Evolutionary conservation across 2,888 invertebrate genomes (phyloP), one percentile per base, ranked within the genome.

Genomic region (Lycaena phlaeas): DNA sequence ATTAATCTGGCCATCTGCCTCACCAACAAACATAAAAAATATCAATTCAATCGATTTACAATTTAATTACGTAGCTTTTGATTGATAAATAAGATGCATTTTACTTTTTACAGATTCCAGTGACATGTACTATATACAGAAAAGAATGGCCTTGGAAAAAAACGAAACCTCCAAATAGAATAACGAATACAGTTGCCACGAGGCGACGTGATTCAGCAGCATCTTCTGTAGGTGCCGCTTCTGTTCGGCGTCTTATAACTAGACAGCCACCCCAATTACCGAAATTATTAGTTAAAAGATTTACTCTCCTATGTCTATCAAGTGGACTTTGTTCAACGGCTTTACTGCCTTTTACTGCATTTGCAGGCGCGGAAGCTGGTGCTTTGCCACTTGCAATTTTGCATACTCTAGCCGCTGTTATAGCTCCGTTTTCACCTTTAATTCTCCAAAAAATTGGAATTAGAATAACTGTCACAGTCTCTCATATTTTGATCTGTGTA

Each of bases 161-260:
- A 46, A 64, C 66, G 40, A 76, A 73, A 50, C 54, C 60, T 10
- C 64, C 69, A 1, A 52, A 55, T 7, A 59, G 68, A 39, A 53
- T 59, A 11, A 49, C 61, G 1, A 54, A 49, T 2, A 51, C 54
- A 4, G 51, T 54, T 7, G 57, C 61, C 1, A 62, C 67, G 4
- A 78, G 88, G 2, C 82, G 91, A 2, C 81, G 90, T 10, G 92
- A 92, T 56, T 92, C 92, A 0, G 86, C 89, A 40, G 88, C 89
- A 15, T 91, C 91, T 36, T 91, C 91, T 0, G 89, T 92, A 18
- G 92, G 92, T 1, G 91, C 92, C 0, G 91, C 91, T 1, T 93
- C 93, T 1, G 92, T 93, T 6, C 86, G 92, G 2, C 87, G 92
- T 0, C 79, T 94, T 9, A 87, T 93, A 39, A 89, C 91, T 0